phyloP scores from a whole-genome alignment of 2,888 invertebrate genomes.

The Drosophila emarginata region DNA sequence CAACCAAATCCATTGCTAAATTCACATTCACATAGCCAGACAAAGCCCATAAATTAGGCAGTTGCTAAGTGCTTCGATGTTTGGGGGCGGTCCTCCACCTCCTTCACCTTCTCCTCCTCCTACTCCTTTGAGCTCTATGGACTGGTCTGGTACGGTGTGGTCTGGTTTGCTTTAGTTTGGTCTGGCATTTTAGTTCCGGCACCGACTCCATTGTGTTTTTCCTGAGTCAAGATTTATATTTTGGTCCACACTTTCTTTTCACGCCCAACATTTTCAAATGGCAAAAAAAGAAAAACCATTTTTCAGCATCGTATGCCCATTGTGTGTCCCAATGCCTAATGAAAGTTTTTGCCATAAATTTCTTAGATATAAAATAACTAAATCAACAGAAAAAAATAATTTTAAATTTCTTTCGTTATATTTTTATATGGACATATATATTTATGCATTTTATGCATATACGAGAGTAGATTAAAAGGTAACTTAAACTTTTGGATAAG shows the following conservation, averaged over 20 bases:
- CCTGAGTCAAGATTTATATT: constrained; percentile 58
- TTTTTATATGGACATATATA: not conserved
- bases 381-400: not conserved
- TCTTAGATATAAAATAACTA: constrained; percentile 3
- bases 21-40: constrained; percentile 46
- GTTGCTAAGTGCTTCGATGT: constrained; percentile 68
- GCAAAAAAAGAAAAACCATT: constrained; percentile 1
- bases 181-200: constrained; percentile 18
- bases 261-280: constrained; percentile 7
- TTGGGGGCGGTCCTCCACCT: constrained; percentile 40
- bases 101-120: too few species aligned
- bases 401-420: not conserved
- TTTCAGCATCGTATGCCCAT: constrained; percentile 16
- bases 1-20: constrained; percentile 16
- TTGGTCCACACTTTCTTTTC: constrained; percentile 55
- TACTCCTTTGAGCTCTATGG: constrained; percentile 10
- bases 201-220: constrained; percentile 10
- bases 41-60: constrained; percentile 67
- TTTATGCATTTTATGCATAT: not conserved
- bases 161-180: constrained; percentile 7
- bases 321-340: constrained; percentile 19
- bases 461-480: not conserved
- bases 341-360: constrained; percentile 36
- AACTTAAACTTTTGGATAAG: not conserved
- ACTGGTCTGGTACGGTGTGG: not conserved